These are phyloP conservation scores for Catharus ustulatus DNA, from an alignment of 2,797 vertebrate genomes.

Conservation along the genomic window DNA sequence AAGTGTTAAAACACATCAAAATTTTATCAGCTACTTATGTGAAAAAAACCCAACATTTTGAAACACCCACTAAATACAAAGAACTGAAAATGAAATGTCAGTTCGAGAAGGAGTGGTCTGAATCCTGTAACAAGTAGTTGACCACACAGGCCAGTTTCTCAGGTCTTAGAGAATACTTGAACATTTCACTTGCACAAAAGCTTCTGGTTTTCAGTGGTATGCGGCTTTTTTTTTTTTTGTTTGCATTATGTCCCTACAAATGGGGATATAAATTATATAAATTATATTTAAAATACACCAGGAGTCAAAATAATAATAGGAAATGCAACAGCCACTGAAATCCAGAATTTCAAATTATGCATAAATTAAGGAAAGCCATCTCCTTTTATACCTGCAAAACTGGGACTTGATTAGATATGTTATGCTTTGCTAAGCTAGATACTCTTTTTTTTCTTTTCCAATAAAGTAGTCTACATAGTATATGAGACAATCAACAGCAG, in stretches of 20 bases:
- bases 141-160: neutral
- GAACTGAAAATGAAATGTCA: neutral
- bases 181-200: neutral
- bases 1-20: neutral
- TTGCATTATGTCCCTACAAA: neutral
- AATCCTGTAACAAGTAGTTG: neutral
- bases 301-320: neutral
- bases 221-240: neutral
- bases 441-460: neutral
- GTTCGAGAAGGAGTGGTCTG: neutral
- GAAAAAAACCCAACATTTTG: neutral
- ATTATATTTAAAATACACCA: neutral
- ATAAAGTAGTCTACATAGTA: slow-evolving; percentile 4
- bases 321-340: neutral
- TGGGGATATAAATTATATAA: no score
- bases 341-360: neutral
- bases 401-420: neutral
- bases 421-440: neutral
- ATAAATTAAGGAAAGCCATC: neutral
- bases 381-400: neutral
- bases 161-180: neutral
- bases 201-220: neutral
- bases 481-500: slow-evolving; percentile 27
- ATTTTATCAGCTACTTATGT: neutral
- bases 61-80: neutral